These are phyloP conservation scores for Cyprinodon variegatus DNA, from an alignment of 2,113 vertebrate species.

Conservation along the genomic window DNA sequence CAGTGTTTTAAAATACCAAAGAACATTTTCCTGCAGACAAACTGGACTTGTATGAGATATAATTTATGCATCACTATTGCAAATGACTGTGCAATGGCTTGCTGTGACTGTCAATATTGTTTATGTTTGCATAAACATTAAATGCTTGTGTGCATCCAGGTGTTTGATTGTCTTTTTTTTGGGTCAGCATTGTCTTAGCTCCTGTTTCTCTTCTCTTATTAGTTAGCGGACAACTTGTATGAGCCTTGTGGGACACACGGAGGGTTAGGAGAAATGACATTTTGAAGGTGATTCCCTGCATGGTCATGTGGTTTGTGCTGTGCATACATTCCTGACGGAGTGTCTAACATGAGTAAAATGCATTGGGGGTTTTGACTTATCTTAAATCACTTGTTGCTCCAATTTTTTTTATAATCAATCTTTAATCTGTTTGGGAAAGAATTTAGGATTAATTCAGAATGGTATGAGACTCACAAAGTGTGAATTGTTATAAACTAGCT, in stretches of 20 bases:
- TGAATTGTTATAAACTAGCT: not conserved
- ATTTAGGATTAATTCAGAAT: conserved; percentile 21
- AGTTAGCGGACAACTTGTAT: conserved; percentile 82
- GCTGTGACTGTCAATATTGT: conserved; percentile 48
- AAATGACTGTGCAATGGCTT: conserved; percentile 18
- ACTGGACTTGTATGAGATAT: conserved; percentile 24
- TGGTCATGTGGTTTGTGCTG: conserved; percentile 49
- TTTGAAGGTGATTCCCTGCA: conserved; percentile 88
- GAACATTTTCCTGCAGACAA: conserved; percentile 7
- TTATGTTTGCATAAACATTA: conserved; percentile 48
- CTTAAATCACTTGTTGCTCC: conserved; percentile 10
- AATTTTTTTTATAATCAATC: conserved; percentile 1
- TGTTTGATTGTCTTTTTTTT: conserved; percentile 14
- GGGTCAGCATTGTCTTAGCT: conserved; percentile 36
- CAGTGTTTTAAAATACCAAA: conserved; percentile 49
- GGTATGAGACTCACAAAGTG: conserved; percentile 10
- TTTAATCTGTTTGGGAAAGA: conserved; percentile 6
- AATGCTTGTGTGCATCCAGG: conserved; percentile 27
- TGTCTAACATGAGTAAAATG: conserved; percentile 15
- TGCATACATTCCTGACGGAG: conserved; percentile 17
- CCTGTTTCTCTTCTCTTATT: conserved; percentile 64
- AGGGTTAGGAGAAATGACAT: conserved; percentile 84
- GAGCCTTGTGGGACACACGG: conserved; percentile 84
- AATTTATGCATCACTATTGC: conserved; percentile 12
- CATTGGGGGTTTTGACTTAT: conserved; percentile 8